A percentile compares a stretch with the other conserved stretches of the same genome.
These are phyloP conservation scores for Drosophila mercatorum DNA, from an alignment of 2,888 invertebrate species.

Conservation along the genomic window DNA sequence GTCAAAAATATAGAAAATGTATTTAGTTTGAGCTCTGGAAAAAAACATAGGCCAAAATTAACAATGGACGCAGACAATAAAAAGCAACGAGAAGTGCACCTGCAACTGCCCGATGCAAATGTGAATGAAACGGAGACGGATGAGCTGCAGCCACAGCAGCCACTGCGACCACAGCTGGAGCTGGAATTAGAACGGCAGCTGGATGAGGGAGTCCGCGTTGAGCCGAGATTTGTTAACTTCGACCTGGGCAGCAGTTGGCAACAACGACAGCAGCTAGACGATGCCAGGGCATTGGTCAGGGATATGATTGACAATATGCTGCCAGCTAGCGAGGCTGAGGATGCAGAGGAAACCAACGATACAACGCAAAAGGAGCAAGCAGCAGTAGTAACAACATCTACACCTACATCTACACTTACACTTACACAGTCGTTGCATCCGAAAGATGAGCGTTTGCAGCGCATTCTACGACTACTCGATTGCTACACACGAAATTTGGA, in stretches of 20 bases:
- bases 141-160: neutral
- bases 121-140: conserved; percentile 62
- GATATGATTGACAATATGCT: conserved; percentile 47
- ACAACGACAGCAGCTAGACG: conserved; percentile 5
- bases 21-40: conserved; percentile 22
- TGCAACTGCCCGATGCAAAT: conserved; percentile 47
- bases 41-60: conserved; percentile 27
- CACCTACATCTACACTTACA: neutral
- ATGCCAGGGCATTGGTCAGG: conserved; percentile 23
- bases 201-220: neutral
- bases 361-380: neutral
- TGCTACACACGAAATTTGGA: conserved; percentile 71
- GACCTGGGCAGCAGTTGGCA: conserved; percentile 24
- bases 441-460: conserved; percentile 49
- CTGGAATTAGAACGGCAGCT: neutral
- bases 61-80: conserved; percentile 33
- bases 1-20: conserved; percentile 35
- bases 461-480: conserved; percentile 68
- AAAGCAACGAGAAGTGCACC: neutral
- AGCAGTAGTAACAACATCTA: neutral
- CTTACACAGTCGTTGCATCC: neutral
- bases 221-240: conserved; percentile 16
- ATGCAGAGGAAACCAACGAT: neutral
- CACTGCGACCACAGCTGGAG: neutral
- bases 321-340: conserved; percentile 27